These are phyloP conservation scores for Phyllotis vaccarum DNA, from an alignment of 2,797 vertebrate genomes.

Conservation along the genomic window DNA sequence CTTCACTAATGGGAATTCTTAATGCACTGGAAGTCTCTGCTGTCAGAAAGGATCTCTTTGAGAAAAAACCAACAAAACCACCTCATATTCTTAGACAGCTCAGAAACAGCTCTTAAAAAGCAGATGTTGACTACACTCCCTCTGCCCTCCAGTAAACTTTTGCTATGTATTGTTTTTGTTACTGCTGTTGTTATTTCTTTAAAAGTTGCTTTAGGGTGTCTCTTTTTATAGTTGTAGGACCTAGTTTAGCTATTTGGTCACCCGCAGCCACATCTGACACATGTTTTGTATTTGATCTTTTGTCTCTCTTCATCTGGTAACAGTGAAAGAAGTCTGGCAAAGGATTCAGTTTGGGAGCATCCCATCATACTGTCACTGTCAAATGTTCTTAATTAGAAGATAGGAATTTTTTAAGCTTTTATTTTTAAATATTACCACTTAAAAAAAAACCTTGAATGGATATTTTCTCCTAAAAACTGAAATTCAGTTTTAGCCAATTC, in stretches of 20 bases:
- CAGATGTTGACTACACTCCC: constrained; percentile 12
- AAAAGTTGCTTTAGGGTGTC: background rate
- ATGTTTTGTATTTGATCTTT: background rate
- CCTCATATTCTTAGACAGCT: constrained; percentile 29
- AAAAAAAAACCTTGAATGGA: constrained; percentile 16
- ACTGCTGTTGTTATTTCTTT: background rate
- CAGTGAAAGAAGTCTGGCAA: background rate
- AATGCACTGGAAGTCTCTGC: constrained; percentile 10
- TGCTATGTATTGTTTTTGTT: background rate
- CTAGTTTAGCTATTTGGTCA: background rate
- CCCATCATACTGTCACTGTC: background rate
- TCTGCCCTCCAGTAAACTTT: background rate
- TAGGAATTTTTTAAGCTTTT: background rate
- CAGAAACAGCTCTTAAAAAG: constrained; percentile 19
- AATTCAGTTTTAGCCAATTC: background rate
- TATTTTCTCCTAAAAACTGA: constrained; percentile 33
- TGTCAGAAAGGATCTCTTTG: background rate
- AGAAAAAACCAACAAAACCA: background rate
- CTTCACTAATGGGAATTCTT: background rate
- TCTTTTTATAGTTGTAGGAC: background rate
- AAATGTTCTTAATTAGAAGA: background rate
- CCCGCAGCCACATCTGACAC: background rate
- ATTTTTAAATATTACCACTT: constrained; percentile 17
- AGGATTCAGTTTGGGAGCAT: background rate
- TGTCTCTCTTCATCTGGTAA: background rate